A percentile compares a stretch with the other conserved stretches of the same genome.
Evolutionary conservation across 64 coral and sea anemone species (phyloP).

Genomic region (Orbicella faveolata): DNA sequence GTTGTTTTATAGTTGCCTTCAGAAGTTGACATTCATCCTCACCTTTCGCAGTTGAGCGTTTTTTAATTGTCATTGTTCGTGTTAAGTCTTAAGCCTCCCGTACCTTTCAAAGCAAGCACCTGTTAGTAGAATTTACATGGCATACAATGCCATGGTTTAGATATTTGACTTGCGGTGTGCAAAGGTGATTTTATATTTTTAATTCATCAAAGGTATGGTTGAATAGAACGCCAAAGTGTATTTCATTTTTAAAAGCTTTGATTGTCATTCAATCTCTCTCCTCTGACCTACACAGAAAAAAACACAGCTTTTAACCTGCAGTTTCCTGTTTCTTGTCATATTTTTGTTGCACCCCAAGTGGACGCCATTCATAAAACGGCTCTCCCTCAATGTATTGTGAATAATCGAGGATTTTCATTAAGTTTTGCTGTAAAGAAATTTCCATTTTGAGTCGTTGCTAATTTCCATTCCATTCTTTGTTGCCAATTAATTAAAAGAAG

Average conservation of each 20-base stretch:
- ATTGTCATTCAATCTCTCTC: not conserved
- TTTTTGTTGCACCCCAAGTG: not conserved
- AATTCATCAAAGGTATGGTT: not conserved
- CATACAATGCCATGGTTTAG: not conserved
- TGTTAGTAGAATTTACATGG: not conserved
- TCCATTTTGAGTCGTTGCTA: not conserved
- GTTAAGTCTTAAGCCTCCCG: not conserved
- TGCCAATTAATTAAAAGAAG: not conserved
- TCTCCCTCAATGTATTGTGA: not conserved
- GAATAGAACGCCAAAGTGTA: not conserved
- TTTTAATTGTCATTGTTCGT: not conserved
- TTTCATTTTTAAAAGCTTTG: not conserved
- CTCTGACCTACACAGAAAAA: not conserved
- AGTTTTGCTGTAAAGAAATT: not conserved
- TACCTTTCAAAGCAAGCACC: not conserved
- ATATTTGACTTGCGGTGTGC: not conserved
- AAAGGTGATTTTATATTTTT: not conserved
- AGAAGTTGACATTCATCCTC: not conserved
- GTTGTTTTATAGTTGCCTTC: not conserved
- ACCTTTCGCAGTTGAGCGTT: not conserved
- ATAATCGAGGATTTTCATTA: not conserved
- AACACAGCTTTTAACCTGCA: not conserved
- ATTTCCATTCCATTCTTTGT: not conserved
- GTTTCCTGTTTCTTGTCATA: not conserved
- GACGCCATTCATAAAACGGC: not conserved